Evolutionary conservation across 30 jellyfish, hydroid and myxozoan species (phyloP), one percentile per base, ranked within the genome.

Genomic region (Chrysaora quinquecirrha): DNA sequence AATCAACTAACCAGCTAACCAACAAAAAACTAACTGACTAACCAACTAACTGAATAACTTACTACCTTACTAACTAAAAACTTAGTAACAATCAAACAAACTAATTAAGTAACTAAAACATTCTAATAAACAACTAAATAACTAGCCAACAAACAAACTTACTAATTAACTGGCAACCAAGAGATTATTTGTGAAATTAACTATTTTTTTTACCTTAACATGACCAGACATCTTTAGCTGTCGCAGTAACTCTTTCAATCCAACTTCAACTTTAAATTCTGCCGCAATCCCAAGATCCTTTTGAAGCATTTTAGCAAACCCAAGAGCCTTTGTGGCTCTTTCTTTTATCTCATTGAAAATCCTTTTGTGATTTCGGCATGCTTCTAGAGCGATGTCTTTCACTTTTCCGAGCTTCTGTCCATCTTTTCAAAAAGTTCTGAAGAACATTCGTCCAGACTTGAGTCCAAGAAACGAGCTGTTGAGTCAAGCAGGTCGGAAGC

Each of bases 271-370:
- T 0, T 46, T 63, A 73, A 67, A 94, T 29, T 88, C 96, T 18
- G 97, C 97, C n/a, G 99, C 96, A 14, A 94, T 94, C 54, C 99
- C 99, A 20, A 94, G 80, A 84, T 94, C 99, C 65, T 94, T 94
- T 32, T 88, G 97, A 22, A 94, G 95, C 97, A 94, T 68, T 25
- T 88, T 94, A 34, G 97, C 97, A 71, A 94, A 94, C 18, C 97
- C 99, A 34, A 94, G 92, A 14, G 96, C 99, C 82, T 94, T 94
- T n/a, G 95, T 67, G 6, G 97, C 75, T 48, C 97, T 54, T 43
- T 87, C 96, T 21, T 95, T 54, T 23, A 83, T 80, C 66, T 94
- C 99, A 34, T 87, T 94, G 79, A 87, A 76, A 30, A 94, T 24
- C 48, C 62, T 69, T 74, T 87, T 94, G 67, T 80, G 90, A 58